Conservation (phyloP, 2,113 vertebrate genomes). For the Anser brachyrhynchus region DNA sequence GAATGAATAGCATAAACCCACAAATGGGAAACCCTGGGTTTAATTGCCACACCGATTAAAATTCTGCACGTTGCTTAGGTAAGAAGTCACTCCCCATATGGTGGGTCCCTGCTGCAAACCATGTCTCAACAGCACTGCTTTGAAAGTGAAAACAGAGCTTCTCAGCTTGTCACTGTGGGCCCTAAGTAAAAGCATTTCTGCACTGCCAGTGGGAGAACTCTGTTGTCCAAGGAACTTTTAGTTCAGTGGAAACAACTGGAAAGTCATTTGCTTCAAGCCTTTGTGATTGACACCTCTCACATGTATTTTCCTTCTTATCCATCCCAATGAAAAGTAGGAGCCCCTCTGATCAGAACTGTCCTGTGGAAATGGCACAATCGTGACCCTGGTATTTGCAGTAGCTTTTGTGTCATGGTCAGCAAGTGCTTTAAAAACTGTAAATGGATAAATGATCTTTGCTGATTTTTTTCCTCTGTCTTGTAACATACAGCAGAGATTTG, state of each 20-base stretch:
- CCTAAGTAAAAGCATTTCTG: neutral
- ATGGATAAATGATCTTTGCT: neutral
- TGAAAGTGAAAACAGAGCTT: neutral
- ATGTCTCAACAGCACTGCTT: neutral
- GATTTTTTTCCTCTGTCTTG: neutral
- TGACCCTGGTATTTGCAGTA: neutral
- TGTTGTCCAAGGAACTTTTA: neutral
- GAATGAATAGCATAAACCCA: neutral
- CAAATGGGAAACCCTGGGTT: neutral
- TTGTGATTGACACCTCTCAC: neutral
- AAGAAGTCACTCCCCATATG: neutral
- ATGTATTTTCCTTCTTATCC: neutral
- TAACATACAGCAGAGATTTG: neutral
- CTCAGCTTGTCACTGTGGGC: neutral
- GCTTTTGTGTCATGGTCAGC: neutral
- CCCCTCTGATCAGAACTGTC: conserved; percentile 2
- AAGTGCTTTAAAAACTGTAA: neutral
- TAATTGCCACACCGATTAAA: conserved; percentile 12
- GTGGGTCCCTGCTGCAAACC: neutral
- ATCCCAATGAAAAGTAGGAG: neutral
- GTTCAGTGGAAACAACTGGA: conserved; percentile 4
- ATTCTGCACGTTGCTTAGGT: neutral
- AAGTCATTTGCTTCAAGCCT: neutral
- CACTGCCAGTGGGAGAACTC: neutral
- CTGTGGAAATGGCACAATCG: neutral